Percentiles rank a stretch among this genome's conserved stretches.
Evolutionary conservation across 1,140 invertebrate species (phyloP).

Genomic region (Bombyx mandarina): DNA sequence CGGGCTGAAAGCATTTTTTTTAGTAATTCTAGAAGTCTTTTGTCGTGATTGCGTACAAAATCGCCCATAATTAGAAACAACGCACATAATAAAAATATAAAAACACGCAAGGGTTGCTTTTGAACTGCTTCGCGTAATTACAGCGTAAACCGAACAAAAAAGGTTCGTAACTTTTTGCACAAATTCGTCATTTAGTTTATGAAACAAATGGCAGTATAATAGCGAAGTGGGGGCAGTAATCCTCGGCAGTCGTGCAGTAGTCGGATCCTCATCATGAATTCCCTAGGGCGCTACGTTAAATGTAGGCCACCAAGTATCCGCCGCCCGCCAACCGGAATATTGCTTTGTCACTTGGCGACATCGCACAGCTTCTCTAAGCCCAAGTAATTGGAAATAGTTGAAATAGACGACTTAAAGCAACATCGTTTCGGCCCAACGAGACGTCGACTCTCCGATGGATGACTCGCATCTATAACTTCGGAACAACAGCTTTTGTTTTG

Average conservation of each 20-base stretch:
- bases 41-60: no score
- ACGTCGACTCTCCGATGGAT: slow-evolving; percentile 16
- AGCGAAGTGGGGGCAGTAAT: slow-evolving; percentile 25
- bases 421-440: slow-evolving; percentile 12
- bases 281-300: slow-evolving; percentile 56
- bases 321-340: slow-evolving; percentile 50
- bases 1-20: no score
- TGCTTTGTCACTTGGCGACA: slow-evolving; percentile 67
- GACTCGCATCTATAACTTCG: neutral
- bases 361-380: slow-evolving; percentile 56
- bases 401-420: slow-evolving; percentile 48
- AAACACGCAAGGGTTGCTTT: no score
- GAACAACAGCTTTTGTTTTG: no score
- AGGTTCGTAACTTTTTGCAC: no score
- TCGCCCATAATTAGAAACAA: no score
- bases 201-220: neutral
- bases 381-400: slow-evolving; percentile 69
- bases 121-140: no score
- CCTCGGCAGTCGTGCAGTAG: slow-evolving; percentile 40
- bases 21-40: no score
- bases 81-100: no score
- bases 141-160: no score
- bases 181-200: neutral
- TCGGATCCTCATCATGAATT: slow-evolving; percentile 55
- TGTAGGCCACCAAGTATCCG: slow-evolving; percentile 60